Evolutionary conservation across 2,888 invertebrate species (phyloP), one percentile per base, ranked within the genome.

Genomic region (Hirudinaria manillensis): DNA sequence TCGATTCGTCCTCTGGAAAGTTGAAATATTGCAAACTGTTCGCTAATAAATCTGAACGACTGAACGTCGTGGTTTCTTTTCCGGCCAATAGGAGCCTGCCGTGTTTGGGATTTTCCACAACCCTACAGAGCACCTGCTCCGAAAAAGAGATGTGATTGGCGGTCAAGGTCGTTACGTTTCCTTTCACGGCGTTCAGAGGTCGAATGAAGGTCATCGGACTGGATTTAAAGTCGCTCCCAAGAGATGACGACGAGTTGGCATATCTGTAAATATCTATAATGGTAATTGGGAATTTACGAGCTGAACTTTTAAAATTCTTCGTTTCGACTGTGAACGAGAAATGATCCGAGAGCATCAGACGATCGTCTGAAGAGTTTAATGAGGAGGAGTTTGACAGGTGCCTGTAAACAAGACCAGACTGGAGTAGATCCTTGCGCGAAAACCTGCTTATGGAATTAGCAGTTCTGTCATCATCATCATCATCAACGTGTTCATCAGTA

Each of bases 381-480:
- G 45, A 45, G 45, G 45, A 45, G 45, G 45, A 45, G 45, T 45
- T 45, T 45, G 45, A 45, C 45, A 45, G 45, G 45, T 45, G 45
- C 45, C 45, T 45, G 29, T 61, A 61, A 29, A 61, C 24, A 29
- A 61, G 61, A 27, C 61, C n/a, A 1, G 61, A 61, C n/a, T n/a
- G 61, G 3, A 27, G 61, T 29, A 61, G n/a, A 29, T 61, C 61
- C 6, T n/a, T 61, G 61, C 61, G 61, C 13, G 24, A 27, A 16
- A 61, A 61, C 10, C 29, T 61, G 45, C 6, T 45, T 10, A 45
- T 45, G 3, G 29, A 61, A 24, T 24, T 29, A 27, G 29, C n/a
- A 16, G 61, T 29, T 16, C n/a, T 61, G 21, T 70, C 81, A 78
- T 74, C 81, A 80, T 38, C 45, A 70, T 45, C 70, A 70, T 70